Evolutionary conservation across 2,113 vertebrate genomes (phyloP), one percentile per base, ranked within the genome.

Genomic region (Lutjanus erythropterus): DNA sequence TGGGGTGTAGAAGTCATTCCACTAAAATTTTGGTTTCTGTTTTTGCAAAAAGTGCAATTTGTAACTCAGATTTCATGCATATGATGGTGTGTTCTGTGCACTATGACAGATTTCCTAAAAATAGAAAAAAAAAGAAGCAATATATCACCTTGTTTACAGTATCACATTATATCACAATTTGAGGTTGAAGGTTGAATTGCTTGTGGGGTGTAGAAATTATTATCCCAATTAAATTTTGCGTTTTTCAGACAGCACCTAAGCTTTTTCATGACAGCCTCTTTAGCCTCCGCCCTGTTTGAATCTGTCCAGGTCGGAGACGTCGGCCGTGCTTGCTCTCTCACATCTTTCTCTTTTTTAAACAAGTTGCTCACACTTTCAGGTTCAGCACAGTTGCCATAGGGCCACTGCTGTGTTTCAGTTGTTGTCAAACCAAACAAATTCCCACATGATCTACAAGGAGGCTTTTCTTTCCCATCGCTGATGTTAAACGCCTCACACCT

Each of bases 351-450:
- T 0, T 56, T 18, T 62, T 33, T 71, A 2, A 88, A 10, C 47
- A 88, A 25, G 3, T 88, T 89, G 53, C 75, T 89, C 41, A 89
- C 1, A 49, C 88, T 68, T 16, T 85, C 84, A 71, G 1, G 9
- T 59, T 89, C 85, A 5, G 80, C 87, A 41, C 87, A 88, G 71
- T 86, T 46, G 8, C 87, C 87, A 55, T 78, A 71, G 1, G 53
- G 0, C 33, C 19, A 85, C 1, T 0, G 0, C 0, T 1, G 2
- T 0, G 0, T 0, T 2, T n/a, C 10, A 2, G 0, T 0, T 3
- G 29, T 41, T 0, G 0, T 0, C 62, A 89, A 61, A 25, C 75
- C 67, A 82, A 84, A 89, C 58, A 87, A 8, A 66, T 83, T 31
- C 0, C 0, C 9, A 33, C 86, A 89, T 15, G 74, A 61, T 27